These are phyloP conservation scores for Sepioteuthis lessoniana DNA, from an alignment of 2,888 invertebrate species.

Conservation along the genomic window DNA sequence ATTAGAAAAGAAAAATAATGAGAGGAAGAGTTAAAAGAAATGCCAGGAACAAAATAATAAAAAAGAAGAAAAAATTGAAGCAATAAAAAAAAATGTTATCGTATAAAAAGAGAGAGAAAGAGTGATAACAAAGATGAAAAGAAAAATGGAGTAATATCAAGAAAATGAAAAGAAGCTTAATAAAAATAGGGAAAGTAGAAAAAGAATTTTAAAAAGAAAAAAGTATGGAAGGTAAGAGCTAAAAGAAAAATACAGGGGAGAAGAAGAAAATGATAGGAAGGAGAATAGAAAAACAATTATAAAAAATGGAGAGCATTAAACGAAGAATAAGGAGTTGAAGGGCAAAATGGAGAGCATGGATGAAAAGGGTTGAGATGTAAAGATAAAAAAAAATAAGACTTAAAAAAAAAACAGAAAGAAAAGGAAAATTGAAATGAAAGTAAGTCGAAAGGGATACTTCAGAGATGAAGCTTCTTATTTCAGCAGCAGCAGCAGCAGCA, in stretches of 20 bases:
- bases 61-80: neutral
- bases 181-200: neutral
- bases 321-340: neutral
- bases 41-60: too few species aligned
- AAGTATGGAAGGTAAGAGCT: neutral
- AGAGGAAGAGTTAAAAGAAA: neutral
- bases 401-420: neutral
- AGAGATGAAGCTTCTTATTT: slow-evolving; percentile 16
- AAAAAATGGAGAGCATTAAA: neutral
- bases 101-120: neutral
- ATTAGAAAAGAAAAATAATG: neutral
- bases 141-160: neutral
- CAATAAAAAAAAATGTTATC: neutral
- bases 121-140: neutral
- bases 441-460: neutral
- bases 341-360: neutral
- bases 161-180: too few species aligned
- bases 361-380: neutral
- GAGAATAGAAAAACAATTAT: too few species aligned
- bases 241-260: neutral
- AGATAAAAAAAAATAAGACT: too few species aligned
- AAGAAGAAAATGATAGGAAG: neutral
- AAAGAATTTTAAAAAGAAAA: neutral
- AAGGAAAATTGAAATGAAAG: neutral
- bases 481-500: neutral